Conservation (phyloP, 1,140 invertebrate species). For the Dufourea novaeangliae region DNA sequence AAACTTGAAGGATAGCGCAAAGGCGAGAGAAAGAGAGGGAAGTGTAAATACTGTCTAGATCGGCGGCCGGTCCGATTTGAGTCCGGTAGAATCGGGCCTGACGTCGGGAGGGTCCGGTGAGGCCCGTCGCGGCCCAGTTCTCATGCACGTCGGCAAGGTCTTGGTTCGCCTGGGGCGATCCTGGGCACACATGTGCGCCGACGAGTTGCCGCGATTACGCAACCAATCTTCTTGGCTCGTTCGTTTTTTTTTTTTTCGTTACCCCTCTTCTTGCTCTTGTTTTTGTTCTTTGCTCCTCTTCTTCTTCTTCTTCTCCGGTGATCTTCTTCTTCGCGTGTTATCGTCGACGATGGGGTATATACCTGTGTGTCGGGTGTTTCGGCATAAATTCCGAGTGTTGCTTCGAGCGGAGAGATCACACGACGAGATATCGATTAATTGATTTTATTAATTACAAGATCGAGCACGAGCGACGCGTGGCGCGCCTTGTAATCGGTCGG, state of each 20-base stretch:
- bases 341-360: background rate
- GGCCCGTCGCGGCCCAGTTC: constrained; percentile 77
- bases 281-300: constrained; percentile 2
- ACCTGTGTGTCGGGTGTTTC: background rate
- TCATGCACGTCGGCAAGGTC: constrained; percentile 79
- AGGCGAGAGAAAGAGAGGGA: background rate
- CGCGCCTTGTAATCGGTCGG: constrained; percentile 6
- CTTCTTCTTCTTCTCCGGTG: background rate
- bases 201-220: constrained; percentile 73
- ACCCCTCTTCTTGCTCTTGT: background rate
- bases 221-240: constrained; percentile 59
- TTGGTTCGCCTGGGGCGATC: constrained; percentile 73
- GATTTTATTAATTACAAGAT: constrained; percentile 46
- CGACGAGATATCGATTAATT: constrained; percentile 34
- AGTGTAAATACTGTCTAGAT: constrained; percentile 54
- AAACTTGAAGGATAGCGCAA: background rate
- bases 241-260: constrained; percentile 33
- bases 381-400: constrained; percentile 26
- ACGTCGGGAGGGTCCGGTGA: constrained; percentile 45
- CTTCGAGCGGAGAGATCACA: constrained; percentile 13
- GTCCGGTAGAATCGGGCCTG: constrained; percentile 19
- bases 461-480: constrained; percentile 13
- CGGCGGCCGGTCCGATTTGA: constrained; percentile 39
- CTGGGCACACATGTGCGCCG: constrained; percentile 71
- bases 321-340: background rate